Evolutionary conservation across 2,888 invertebrate genomes (phyloP).

Genomic region (Anthrax anthrax): DNA sequence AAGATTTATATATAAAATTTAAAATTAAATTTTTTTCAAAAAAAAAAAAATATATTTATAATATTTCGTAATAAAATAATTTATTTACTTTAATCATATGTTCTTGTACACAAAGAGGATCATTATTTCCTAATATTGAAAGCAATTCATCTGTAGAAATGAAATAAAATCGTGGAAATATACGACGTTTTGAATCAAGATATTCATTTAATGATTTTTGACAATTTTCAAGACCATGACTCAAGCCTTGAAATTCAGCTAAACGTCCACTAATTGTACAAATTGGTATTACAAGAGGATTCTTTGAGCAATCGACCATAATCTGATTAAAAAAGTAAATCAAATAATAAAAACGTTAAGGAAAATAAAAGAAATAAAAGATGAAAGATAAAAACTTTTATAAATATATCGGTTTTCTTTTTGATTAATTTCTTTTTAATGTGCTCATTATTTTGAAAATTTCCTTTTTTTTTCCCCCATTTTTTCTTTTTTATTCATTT

Average conservation of each 20-base stretch:
- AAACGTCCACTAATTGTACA: constrained; percentile 61
- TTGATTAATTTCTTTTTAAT: background rate
- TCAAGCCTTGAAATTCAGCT: constrained; percentile 58
- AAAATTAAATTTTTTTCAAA: background rate
- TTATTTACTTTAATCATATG: constrained; percentile 71
- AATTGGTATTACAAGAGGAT: constrained; percentile 63
- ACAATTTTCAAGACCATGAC: constrained; percentile 66
- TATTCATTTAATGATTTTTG: constrained; percentile 87
- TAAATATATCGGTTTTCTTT: background rate
- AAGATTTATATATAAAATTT: background rate
- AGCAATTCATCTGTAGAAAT: constrained; percentile 86
- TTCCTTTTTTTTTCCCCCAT: background rate
- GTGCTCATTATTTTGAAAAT: background rate
- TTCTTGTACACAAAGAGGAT: constrained; percentile 73
- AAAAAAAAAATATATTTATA: background rate
- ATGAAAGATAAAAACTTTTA: background rate
- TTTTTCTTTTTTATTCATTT: background rate
- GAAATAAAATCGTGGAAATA: constrained; percentile 86
- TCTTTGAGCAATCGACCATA: constrained; percentile 71
- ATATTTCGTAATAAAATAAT: background rate
- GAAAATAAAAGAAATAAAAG: background rate
- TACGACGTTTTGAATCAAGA: constrained; percentile 69
- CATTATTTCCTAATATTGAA: constrained; percentile 75
- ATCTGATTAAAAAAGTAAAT: constrained; percentile 38
- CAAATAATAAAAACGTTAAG: background rate